A percentile compares a stretch with the other conserved stretches of the same genome.
Evolutionary conservation across 2,888 invertebrate genomes (phyloP).

Genomic region (Ctenicera cuprea): DNA sequence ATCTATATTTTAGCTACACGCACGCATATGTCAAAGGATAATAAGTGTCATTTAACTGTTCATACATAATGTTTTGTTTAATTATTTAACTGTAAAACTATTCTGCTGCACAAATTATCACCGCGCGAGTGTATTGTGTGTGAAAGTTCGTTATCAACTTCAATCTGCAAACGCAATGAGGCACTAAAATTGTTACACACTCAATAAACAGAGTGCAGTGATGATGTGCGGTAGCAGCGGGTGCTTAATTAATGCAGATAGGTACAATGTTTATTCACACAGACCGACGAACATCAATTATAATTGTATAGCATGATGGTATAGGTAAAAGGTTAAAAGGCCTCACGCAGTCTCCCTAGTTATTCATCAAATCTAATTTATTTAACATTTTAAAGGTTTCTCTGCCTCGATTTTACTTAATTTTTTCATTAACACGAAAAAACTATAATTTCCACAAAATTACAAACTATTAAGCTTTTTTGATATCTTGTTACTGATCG

Average conservation of each 20-base stretch:
- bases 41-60: neutral
- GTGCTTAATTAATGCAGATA: constrained; percentile 41
- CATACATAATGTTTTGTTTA: neutral
- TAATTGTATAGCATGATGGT: neutral
- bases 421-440: no score
- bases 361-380: neutral
- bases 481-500: no score
- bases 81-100: neutral
- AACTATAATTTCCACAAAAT: no score
- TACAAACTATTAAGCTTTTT: no score
- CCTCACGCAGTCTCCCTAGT: neutral
- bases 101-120: neutral
- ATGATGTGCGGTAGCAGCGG: constrained; percentile 28
- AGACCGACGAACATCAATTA: constrained; percentile 28
- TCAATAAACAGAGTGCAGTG: constrained; percentile 37
- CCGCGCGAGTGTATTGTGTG: neutral
- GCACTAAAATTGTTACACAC: constrained; percentile 37
- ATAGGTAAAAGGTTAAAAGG: neutral
- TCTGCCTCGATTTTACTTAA: no score
- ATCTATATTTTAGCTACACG: neutral
- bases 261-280: constrained; percentile 31
- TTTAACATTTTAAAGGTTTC: neutral
- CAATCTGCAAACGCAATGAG: constrained; percentile 35
- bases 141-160: constrained; percentile 4
- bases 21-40: neutral